Conservation (phyloP, 2,888 invertebrate genomes). For the Spodoptera picta region DNA sequence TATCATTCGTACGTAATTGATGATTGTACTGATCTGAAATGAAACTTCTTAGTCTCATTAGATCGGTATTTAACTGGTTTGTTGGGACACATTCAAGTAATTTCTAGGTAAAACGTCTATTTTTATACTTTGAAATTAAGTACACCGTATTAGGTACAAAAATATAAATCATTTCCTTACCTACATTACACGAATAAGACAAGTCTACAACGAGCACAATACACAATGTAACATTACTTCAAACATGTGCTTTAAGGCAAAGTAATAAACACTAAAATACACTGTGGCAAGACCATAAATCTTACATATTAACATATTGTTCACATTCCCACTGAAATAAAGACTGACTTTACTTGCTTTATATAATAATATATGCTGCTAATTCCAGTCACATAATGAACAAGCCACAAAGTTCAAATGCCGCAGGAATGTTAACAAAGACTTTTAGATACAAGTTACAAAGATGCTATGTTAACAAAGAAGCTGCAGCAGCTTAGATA, state of each 20-base stretch:
- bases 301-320: conserved; percentile 26
- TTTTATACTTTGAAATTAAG: no score
- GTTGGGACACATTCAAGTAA: no score
- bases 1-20: no score
- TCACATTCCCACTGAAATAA: conserved; percentile 14
- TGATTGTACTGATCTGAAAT: no score
- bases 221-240: not conserved
- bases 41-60: no score
- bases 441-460: no score
- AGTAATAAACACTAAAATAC: conserved; percentile 4
- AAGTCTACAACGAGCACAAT: not conserved
- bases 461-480: conserved; percentile 3
- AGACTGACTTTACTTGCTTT: conserved; percentile 12
- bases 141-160: no score
- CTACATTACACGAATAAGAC: no score
- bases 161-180: no score
- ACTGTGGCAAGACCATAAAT: not conserved
- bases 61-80: no score
- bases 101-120: no score
- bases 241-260: not conserved
- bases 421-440: conserved; percentile 10
- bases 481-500: no score
- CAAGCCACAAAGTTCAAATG: conserved; percentile 16
- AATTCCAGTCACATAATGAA: conserved; percentile 16
- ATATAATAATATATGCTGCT: conserved; percentile 17